phyloP scores from a whole-genome alignment of 2,888 invertebrate genomes.

The Lasius platythorax region DNA sequence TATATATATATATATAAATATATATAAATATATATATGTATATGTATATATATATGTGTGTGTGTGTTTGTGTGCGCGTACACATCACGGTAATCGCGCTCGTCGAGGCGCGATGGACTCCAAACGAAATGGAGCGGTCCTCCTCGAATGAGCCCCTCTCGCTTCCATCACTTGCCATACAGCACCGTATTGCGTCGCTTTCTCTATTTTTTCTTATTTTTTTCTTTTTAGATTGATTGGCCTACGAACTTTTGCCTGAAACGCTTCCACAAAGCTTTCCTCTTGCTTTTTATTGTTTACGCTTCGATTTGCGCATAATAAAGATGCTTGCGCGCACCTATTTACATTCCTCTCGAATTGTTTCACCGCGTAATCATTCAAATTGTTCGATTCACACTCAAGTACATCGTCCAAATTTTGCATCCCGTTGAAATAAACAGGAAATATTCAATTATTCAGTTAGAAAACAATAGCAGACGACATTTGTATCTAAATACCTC shows the following conservation, averaged over 20 bases:
- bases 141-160: conserved; percentile 69
- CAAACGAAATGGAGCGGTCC: conserved; percentile 56
- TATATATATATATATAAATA: background rate
- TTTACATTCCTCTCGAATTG: conserved; percentile 41
- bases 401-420: conserved; percentile 15
- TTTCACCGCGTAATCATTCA: conserved; percentile 10
- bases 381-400: conserved; percentile 29
- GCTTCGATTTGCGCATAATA: conserved; percentile 55
- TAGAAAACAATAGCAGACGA: background rate
- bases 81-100: conserved; percentile 64
- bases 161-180: conserved; percentile 69
- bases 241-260: conserved; percentile 70
- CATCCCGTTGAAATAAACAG: background rate
- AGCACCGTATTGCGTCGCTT: conserved; percentile 31
- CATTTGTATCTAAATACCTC: background rate
- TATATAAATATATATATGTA: background rate
- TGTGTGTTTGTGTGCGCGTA: conserved; percentile 63
- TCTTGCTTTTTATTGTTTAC: conserved; percentile 49
- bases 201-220: conserved; percentile 2
- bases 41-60: background rate
- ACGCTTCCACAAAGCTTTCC: conserved; percentile 65
- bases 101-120: conserved; percentile 66
- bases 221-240: conserved; percentile 60
- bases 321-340: conserved; percentile 58
- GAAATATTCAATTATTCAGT: conserved; percentile 6